A percentile compares a stretch with the other conserved stretches of the same genome.
These are phyloP conservation scores for Melinaea menophilus DNA, from an alignment of 2,888 invertebrate species.

Conservation along the genomic window DNA sequence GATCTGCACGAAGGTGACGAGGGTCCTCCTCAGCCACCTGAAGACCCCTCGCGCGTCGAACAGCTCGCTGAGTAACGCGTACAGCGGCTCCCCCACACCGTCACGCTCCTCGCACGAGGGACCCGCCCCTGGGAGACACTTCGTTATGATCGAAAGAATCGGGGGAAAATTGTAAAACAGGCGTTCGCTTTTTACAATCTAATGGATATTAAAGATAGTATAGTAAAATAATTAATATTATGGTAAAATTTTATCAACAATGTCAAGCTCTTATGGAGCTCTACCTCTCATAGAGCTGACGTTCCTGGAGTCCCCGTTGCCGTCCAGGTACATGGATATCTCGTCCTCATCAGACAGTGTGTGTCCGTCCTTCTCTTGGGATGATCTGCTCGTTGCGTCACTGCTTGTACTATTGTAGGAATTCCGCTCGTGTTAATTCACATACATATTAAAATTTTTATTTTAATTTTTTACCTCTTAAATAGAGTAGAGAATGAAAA, in stretches of 20 bases:
- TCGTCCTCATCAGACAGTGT: slow-evolving; percentile 88
- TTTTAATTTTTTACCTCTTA: slow-evolving; percentile 80
- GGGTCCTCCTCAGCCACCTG: slow-evolving; percentile 89
- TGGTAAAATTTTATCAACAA: too few species aligned
- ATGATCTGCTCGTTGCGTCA: slow-evolving; percentile 63
- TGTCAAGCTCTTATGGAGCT: not conserved
- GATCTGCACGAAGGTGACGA: slow-evolving; percentile 94
- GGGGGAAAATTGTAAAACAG: too few species aligned
- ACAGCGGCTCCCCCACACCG: slow-evolving; percentile 94
- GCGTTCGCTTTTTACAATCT: too few species aligned
- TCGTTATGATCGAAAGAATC: too few species aligned
- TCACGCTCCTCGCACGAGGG: slow-evolving; percentile 83
- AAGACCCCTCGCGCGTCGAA: slow-evolving; percentile 94
- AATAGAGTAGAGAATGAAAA: slow-evolving; percentile 92
- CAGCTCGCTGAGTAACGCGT: slow-evolving; percentile 90
- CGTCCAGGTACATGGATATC: slow-evolving; percentile 87
- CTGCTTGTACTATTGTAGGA: slow-evolving; percentile 71
- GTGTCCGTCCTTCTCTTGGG: slow-evolving; percentile 73
- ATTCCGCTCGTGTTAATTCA: too few species aligned
- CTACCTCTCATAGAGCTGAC: slow-evolving; percentile 58
- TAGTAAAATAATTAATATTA: too few species aligned
- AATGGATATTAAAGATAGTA: too few species aligned
- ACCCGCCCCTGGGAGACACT: slow-evolving; percentile 50
- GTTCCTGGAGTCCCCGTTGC: slow-evolving; percentile 67
- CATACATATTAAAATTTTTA: not conserved